A percentile compares a stretch with the other conserved stretches of the same genome.
phyloP scores from a whole-genome alignment of 2,113 vertebrate genomes.

The Empidonax traillii region DNA sequence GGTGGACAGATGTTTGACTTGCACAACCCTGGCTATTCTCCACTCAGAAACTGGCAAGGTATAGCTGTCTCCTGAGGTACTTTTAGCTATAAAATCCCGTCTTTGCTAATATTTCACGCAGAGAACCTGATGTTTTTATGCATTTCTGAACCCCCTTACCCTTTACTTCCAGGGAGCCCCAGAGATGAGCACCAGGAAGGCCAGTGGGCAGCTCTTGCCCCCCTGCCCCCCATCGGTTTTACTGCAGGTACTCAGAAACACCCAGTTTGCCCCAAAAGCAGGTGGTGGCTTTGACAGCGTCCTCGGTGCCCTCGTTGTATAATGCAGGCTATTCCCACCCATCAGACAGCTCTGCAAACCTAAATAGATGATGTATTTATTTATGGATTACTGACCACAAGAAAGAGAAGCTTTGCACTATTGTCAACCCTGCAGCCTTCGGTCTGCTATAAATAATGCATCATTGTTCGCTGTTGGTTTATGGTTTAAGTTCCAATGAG shows the following conservation, averaged over 20 bases:
- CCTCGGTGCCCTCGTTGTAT: not conserved
- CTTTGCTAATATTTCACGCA: not conserved
- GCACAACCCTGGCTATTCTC: not conserved
- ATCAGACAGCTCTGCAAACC: not conserved
- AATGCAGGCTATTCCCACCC: not conserved
- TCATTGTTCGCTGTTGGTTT: conserved; percentile 49
- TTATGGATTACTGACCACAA: conserved; percentile 61
- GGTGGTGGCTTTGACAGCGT: not conserved
- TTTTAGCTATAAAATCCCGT: not conserved
- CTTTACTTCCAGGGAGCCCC: not conserved
- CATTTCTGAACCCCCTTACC: not conserved
- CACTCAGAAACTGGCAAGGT: not conserved
- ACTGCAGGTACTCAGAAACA: not conserved
- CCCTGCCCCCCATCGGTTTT: not conserved
- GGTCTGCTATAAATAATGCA: conserved; percentile 65
- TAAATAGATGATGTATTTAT: conserved; percentile 55
- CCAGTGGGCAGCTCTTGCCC: not conserved
- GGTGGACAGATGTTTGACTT: not conserved
- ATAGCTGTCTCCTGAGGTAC: not conserved
- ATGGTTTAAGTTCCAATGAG: conserved; percentile 51
- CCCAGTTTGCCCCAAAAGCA: not conserved
- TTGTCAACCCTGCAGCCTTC: conserved; percentile 8
- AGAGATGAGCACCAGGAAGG: not conserved
- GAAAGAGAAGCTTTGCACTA: conserved; percentile 50
- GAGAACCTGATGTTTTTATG: not conserved